A percentile compares a stretch with the other conserved stretches of the same genome.
These are phyloP conservation scores for Pungitius pungitius DNA, from an alignment of 2,113 vertebrate species.

Conservation along the genomic window DNA sequence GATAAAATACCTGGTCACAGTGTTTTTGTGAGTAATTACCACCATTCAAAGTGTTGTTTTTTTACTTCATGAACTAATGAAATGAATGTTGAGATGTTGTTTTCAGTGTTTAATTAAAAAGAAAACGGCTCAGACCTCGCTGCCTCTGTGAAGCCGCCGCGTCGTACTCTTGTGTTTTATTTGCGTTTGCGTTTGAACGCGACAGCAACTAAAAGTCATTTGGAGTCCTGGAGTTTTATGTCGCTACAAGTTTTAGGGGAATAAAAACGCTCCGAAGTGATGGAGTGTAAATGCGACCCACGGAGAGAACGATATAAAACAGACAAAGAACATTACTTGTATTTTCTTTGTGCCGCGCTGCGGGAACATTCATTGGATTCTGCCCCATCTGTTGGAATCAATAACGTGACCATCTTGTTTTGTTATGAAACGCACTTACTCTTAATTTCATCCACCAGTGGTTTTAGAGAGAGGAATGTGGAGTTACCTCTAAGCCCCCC, in stretches of 20 bases:
- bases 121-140: neutral
- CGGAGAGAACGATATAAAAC: constrained; percentile 89
- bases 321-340: constrained; percentile 95
- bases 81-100: constrained; percentile 2
- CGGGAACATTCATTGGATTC: constrained; percentile 98
- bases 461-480: constrained; percentile 99
- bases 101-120: constrained; percentile 11
- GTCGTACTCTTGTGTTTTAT: constrained; percentile 54
- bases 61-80: constrained; percentile 9
- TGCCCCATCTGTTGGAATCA: constrained; percentile 99
- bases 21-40: neutral
- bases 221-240: constrained; percentile 87
- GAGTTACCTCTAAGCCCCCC: constrained; percentile 99
- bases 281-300: constrained; percentile 88
- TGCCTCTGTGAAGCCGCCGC: constrained; percentile 15
- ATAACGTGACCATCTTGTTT: constrained; percentile 99
- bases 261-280: constrained; percentile 92
- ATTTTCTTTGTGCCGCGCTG: constrained; percentile 96
- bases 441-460: constrained; percentile 99
- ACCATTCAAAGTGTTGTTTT: neutral
- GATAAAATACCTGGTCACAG: neutral
- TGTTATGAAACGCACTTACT: constrained; percentile 99
- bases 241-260: constrained; percentile 86
- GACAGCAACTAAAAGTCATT: constrained; percentile 70
- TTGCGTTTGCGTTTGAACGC: constrained; percentile 71